A percentile compares a stretch with the other conserved stretches of the same genome.
Evolutionary conservation across 1,140 invertebrate genomes (phyloP).

Genomic region (Polypedilum pembai): DNA sequence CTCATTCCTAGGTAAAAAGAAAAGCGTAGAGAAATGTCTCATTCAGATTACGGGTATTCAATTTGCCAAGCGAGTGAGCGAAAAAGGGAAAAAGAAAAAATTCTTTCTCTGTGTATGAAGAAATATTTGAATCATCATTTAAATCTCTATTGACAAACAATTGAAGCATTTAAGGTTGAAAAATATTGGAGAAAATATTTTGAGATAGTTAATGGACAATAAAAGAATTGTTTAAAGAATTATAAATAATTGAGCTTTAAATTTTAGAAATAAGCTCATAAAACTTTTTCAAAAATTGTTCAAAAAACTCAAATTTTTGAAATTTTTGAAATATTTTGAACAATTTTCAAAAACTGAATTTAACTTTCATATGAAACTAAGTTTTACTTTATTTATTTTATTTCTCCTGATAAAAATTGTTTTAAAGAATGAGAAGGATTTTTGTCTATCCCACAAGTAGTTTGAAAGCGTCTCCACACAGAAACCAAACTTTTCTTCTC

Average conservation of each 20-base stretch:
- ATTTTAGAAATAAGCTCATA: too few relatives aligned
- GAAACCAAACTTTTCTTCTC: not conserved
- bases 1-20: not conserved
- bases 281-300: too few relatives aligned
- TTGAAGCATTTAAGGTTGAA: not conserved
- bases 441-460: constrained; percentile 1
- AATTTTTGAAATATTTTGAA: too few relatives aligned
- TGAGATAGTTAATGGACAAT: too few relatives aligned
- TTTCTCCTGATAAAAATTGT: too few relatives aligned
- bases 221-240: too few relatives aligned
- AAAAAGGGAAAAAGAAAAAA: not conserved
- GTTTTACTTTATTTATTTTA: too few relatives aligned
- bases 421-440: not conserved
- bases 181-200: not conserved
- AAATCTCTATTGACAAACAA: constrained; percentile 18
- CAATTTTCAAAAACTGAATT: too few relatives aligned
- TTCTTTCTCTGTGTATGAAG: not conserved
- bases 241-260: too few relatives aligned
- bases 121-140: constrained; percentile 10
- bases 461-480: not conserved
- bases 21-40: not conserved
- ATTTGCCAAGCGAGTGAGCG: not conserved
- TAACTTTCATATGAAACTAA: too few relatives aligned
- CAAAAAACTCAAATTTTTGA: too few relatives aligned
- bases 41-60: constrained; percentile 15